Conservation (phyloP, 2,888 invertebrate species). For the Reticulitermes lucifugus region DNA sequence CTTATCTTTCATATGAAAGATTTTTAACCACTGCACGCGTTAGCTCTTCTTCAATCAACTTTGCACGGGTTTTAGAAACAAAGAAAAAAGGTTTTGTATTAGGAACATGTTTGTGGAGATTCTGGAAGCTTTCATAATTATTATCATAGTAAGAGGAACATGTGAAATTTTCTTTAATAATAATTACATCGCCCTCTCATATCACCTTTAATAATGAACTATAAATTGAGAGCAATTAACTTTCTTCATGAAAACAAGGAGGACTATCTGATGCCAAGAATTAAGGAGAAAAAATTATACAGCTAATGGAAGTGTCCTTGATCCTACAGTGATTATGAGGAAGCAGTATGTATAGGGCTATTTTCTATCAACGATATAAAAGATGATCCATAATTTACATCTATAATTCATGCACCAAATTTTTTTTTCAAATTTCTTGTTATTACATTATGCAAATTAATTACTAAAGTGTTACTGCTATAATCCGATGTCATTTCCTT, state of each 20-base stretch:
- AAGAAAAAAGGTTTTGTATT: conserved; percentile 18
- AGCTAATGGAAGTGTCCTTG: conserved; percentile 1
- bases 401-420: conserved; percentile 49
- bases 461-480: conserved; percentile 47
- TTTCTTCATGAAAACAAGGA: conserved; percentile 32
- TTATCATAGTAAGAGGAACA: conserved; percentile 11
- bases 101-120: background rate
- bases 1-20: background rate
- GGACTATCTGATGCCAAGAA: conserved; percentile 23
- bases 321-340: conserved; percentile 19
- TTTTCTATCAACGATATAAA: conserved; percentile 45
- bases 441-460: conserved; percentile 52
- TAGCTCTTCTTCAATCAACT: conserved; percentile 36
- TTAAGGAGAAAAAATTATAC: conserved; percentile 41
- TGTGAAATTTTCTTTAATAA: conserved; percentile 44
- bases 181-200: conserved; percentile 42
- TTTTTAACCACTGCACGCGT: background rate
- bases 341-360: background rate
- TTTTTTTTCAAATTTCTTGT: conserved; percentile 48
- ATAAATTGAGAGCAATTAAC: conserved; percentile 52
- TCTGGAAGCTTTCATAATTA: background rate
- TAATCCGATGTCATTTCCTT: conserved; percentile 28
- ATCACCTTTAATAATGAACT: conserved; percentile 49
- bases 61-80: conserved; percentile 36
- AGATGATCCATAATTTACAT: conserved; percentile 49